Evolutionary conservation across 2,888 invertebrate species (phyloP).

Genomic region (Phengaris alcon): DNA sequence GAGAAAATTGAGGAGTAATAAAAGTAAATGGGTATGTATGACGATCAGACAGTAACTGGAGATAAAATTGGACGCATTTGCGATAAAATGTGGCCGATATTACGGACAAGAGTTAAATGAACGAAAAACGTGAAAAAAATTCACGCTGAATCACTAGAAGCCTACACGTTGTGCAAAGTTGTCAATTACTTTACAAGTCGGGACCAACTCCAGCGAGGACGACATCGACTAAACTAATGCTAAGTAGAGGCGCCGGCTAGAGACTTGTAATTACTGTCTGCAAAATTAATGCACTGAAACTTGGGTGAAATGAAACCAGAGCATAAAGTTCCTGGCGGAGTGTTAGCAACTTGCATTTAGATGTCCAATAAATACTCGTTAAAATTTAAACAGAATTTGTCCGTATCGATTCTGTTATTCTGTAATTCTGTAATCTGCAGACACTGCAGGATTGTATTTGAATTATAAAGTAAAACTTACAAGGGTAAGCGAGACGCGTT

Average conservation of each 20-base stretch:
- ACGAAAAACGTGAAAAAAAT: constrained; percentile 51
- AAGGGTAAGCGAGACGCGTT: constrained; percentile 59
- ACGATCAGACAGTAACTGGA: neutral
- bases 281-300: constrained; percentile 77
- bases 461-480: constrained; percentile 55
- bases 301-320: constrained; percentile 74
- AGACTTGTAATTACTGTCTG: constrained; percentile 76
- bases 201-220: constrained; percentile 56
- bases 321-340: constrained; percentile 60
- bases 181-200: constrained; percentile 63
- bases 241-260: constrained; percentile 68
- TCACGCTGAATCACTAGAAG: constrained; percentile 41
- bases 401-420: neutral
- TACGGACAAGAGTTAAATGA: constrained; percentile 38
- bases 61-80: neutral
- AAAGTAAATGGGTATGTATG: neutral
- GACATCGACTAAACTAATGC: constrained; percentile 71
- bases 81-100: neutral
- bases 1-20: neutral
- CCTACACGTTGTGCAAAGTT: constrained; percentile 61
- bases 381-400: constrained; percentile 30
- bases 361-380: constrained; percentile 49
- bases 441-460: constrained; percentile 27
- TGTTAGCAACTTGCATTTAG: constrained; percentile 48
- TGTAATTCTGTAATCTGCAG: constrained; percentile 4